A percentile compares a stretch with the other conserved stretches of the same genome.
These are phyloP conservation scores for Lutraria lutraria DNA, from an alignment of 2,888 invertebrate species.

Conservation along the genomic window DNA sequence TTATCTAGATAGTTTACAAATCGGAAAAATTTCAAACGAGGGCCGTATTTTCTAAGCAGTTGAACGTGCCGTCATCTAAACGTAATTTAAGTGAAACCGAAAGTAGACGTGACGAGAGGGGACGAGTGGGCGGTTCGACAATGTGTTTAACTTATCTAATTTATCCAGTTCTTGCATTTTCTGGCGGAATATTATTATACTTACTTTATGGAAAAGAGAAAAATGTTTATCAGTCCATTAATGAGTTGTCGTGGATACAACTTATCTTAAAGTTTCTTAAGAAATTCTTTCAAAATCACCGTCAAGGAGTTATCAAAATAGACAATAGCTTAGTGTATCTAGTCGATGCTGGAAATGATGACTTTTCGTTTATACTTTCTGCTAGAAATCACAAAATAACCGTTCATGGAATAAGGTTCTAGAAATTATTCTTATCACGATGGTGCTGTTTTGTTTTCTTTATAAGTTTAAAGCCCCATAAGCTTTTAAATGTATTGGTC, in stretches of 20 bases:
- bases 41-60: too few relatives aligned
- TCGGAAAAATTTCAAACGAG: too few relatives aligned
- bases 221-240: neutral
- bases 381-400: slow-evolving; percentile 51
- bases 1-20: too few relatives aligned
- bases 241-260: slow-evolving; percentile 29
- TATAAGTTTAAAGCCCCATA: neutral
- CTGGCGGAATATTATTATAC: neutral
- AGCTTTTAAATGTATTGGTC: too few relatives aligned
- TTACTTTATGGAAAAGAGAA: neutral
- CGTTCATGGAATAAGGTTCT: slow-evolving; percentile 48
- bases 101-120: neutral
- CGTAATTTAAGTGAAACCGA: neutral
- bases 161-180: neutral
- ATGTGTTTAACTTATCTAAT: neutral
- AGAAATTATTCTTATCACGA: neutral
- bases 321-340: slow-evolving; percentile 48
- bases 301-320: slow-evolving; percentile 50
- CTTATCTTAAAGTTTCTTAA: slow-evolving; percentile 37
- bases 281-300: slow-evolving; percentile 17
- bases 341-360: slow-evolving; percentile 37
- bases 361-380: slow-evolving; percentile 42
- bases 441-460: neutral
- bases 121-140: neutral
- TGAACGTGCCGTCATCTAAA: too few relatives aligned